Evolutionary conservation across 1,140 invertebrate species (phyloP).

Genomic region (Pseudomyrmex dendroicus): DNA sequence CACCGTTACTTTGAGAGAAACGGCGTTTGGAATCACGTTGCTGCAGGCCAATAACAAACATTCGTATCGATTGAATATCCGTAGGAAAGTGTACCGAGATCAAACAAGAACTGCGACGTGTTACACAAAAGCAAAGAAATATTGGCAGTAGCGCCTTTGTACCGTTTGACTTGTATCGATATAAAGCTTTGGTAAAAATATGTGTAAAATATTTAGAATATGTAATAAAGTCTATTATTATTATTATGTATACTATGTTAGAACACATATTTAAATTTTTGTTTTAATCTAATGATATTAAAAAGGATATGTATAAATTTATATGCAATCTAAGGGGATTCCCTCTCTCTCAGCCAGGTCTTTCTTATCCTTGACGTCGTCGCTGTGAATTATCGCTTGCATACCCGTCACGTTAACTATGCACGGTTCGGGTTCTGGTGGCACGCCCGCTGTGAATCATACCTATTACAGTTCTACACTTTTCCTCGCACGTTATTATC

Average conservation of each 20-base stretch:
- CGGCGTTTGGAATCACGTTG: constrained; percentile 38
- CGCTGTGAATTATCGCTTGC: constrained; percentile 86
- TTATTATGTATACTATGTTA: too few relatives aligned
- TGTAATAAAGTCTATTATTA: too few relatives aligned
- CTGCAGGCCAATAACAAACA: constrained; percentile 40
- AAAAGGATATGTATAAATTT: constrained; percentile 1
- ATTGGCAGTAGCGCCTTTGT: constrained; percentile 5
- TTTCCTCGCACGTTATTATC: constrained; percentile 34
- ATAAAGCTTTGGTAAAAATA: constrained; percentile 15
- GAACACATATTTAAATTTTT: too few relatives aligned
- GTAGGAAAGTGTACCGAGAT: constrained; percentile 1
- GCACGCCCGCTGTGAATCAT: constrained; percentile 80
- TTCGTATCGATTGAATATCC: constrained; percentile 21
- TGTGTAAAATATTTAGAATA: too few relatives aligned
- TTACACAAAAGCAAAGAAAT: neutral
- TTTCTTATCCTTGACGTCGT: constrained; percentile 86
- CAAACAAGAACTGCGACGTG: constrained; percentile 6
- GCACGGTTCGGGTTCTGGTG: constrained; percentile 86
- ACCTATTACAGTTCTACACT: constrained; percentile 75
- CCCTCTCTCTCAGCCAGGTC: constrained; percentile 85
- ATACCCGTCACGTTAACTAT: constrained; percentile 82
- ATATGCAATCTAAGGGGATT: constrained; percentile 90
- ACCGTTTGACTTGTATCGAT: neutral
- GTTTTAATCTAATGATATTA: neutral
- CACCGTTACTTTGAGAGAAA: constrained; percentile 39